A percentile compares a stretch with the other conserved stretches of the same genome.
These are phyloP conservation scores for Ormyrus nitidulus DNA, from an alignment of 2,888 invertebrate species.

Conservation along the genomic window DNA sequence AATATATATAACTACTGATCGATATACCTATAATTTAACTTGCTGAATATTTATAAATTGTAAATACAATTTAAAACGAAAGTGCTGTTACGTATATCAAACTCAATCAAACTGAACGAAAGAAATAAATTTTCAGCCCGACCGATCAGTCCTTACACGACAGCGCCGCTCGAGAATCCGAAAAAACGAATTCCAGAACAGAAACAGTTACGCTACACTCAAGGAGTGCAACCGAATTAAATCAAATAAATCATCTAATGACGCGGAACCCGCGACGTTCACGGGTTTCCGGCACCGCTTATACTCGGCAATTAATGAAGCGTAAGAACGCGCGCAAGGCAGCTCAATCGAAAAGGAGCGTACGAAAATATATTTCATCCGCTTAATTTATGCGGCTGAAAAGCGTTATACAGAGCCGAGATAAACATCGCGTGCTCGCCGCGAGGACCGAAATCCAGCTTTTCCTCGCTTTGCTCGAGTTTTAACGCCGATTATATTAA, in stretches of 20 bases:
- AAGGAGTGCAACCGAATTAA: background rate
- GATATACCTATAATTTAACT: no score
- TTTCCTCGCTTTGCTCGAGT: background rate
- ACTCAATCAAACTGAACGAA: no score
- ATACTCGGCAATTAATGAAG: conserved; percentile 27
- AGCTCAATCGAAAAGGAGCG: conserved; percentile 22
- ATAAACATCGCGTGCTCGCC: background rate
- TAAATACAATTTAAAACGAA: no score
- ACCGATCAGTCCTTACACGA: no score
- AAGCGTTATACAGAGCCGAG: background rate
- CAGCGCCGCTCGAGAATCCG: no score
- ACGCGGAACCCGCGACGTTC: background rate
- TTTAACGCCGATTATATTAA: conserved; percentile 42
- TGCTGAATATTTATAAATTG: no score
- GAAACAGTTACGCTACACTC: background rate
- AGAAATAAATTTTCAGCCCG: no score
- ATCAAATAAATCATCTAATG: conserved; percentile 26
- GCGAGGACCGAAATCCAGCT: background rate
- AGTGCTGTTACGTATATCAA: no score
- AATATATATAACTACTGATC: background rate
- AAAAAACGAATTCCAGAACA: background rate
- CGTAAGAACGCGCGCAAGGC: conserved; percentile 21
- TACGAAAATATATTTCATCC: background rate
- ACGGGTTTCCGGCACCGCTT: conserved; percentile 19
- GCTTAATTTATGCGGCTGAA: conserved; percentile 31